Conservation (phyloP, 2,888 invertebrate species). For the Calameuta idolon region DNA sequence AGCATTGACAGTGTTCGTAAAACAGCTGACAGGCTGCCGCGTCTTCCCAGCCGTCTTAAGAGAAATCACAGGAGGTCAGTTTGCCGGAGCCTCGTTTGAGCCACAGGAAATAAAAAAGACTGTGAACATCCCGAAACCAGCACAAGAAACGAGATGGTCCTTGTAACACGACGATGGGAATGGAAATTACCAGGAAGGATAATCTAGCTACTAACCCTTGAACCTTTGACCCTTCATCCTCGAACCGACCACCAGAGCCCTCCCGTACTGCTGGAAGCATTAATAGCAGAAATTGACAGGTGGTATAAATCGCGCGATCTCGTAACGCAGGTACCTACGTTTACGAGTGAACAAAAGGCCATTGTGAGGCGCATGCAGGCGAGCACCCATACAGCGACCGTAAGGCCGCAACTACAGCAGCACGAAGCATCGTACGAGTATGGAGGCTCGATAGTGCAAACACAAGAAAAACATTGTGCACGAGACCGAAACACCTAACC, state of each 20-base stretch:
- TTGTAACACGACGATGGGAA: neutral
- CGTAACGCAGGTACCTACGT: neutral
- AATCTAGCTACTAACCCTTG: neutral
- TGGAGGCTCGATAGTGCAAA: neutral
- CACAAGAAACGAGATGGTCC: neutral
- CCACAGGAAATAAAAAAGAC: neutral
- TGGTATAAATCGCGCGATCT: neutral
- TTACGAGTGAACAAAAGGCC: neutral
- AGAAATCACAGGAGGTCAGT: neutral
- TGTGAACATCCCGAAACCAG: neutral
- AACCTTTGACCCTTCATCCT: neutral
- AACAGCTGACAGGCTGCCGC: slow-evolving; percentile 46
- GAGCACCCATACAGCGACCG: neutral
- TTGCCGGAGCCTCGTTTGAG: neutral
- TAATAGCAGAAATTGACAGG: neutral
- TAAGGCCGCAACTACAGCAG: neutral
- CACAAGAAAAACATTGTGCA: neutral
- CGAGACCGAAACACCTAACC: neutral
- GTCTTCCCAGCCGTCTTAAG: neutral
- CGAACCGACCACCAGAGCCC: neutral
- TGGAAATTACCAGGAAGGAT: neutral
- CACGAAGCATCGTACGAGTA: neutral
- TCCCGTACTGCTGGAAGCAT: neutral
- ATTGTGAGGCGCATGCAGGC: neutral
- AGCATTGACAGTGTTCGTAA: slow-evolving; percentile 52